Evolutionary conservation across 2,113 vertebrate genomes (phyloP).

Genomic region (Rhynchomys soricoides): DNA sequence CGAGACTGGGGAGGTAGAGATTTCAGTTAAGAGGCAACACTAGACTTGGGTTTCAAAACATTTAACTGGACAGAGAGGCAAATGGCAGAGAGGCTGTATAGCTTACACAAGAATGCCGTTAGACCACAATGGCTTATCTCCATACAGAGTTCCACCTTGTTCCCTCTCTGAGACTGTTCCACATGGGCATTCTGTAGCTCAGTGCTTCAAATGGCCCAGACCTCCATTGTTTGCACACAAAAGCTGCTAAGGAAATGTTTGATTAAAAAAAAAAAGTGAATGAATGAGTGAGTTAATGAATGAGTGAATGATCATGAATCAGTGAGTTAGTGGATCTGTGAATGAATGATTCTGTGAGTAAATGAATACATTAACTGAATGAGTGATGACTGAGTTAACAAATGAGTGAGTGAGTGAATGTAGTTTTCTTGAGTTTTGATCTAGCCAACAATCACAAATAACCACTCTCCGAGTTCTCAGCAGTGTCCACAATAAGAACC

Average conservation of each 20-base stretch:
- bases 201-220: neutral
- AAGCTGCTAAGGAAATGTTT: neutral
- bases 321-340: neutral
- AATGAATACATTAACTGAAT: neutral
- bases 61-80: neutral
- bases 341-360: neutral
- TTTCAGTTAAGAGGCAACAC: neutral
- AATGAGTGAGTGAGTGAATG: neutral
- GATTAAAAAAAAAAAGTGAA: neutral
- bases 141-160: neutral
- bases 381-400: neutral
- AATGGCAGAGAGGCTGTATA: neutral
- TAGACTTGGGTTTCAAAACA: neutral
- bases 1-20: neutral
- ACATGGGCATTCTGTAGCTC: neutral
- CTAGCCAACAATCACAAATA: neutral
- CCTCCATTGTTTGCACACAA: neutral
- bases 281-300: neutral
- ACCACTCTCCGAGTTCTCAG: neutral
- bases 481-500: neutral
- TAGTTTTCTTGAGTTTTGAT: neutral
- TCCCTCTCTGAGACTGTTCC: neutral
- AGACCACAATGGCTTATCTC: neutral
- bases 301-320: neutral
- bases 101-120: neutral